Evolutionary conservation across 1,140 invertebrate genomes (phyloP), one percentile per base, ranked within the genome.

Genomic region (Oreohelix idahoensis): DNA sequence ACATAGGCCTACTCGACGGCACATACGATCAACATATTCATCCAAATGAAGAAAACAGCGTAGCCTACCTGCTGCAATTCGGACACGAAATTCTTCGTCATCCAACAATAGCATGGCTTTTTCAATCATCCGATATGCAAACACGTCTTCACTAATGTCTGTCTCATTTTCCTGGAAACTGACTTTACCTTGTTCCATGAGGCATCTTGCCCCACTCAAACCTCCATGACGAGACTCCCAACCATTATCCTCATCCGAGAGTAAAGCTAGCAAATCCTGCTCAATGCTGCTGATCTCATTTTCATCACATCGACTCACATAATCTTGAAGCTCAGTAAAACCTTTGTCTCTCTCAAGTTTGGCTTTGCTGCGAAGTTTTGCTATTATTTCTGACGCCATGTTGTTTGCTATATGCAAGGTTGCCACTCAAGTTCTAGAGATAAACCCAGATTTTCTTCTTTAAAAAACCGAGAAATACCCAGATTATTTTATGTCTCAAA

Each of bases 301-400:
- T 78, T 86, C 79, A 32, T 86, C 84, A 74, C 82, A 73, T 29
- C 49, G 58, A 45, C 76, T 70, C n/a, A 93, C 69, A 77, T 86
- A 88, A 81, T 89, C 88, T 66, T 90, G 85, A 26, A 93, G 83
- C 66, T 91, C 88, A 36, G 83, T 80, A 51, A 90, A 89, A 29
- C 90, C 93, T 84, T 86, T 89, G 87, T 93, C 93, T 83, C 93
- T 88, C 45, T 93, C 93, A 73, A 93, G 85, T 89, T 93, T 93
- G 51, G 86, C 89, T 36, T 85, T 83, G 85, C 91, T 93, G 75
- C 91, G 92, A 49, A 93, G 85, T 38, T 88, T 95, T 75, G 94
- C 89, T 74, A 94, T 90, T 39, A 96, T 92, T 71, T 95, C 94
- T 17, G 83, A 86, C 58, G 87, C 85, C 88, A 89, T 88, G 23